Evolutionary conservation across 2,888 invertebrate genomes (phyloP).

Genomic region (Halocaridina rubra): DNA sequence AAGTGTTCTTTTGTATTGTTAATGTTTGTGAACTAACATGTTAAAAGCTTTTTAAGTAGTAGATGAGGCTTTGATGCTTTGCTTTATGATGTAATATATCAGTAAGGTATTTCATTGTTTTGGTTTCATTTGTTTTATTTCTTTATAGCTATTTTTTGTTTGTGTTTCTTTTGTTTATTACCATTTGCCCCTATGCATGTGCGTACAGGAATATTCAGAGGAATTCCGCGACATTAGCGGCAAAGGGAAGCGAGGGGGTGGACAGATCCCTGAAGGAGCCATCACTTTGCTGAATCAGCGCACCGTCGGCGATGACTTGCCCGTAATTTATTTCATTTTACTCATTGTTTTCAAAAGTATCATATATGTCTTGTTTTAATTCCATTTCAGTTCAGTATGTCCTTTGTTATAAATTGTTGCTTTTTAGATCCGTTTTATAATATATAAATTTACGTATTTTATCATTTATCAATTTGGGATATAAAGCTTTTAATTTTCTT

Average conservation of each 20-base stretch:
- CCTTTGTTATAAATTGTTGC: too few relatives aligned
- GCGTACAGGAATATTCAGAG: slow-evolving; percentile 89
- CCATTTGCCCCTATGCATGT: slow-evolving; percentile 36
- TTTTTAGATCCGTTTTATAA: too few relatives aligned
- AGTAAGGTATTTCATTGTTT: neutral
- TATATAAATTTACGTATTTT: too few relatives aligned
- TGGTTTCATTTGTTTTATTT: neutral
- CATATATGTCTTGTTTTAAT: too few relatives aligned
- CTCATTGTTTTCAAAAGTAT: too few relatives aligned
- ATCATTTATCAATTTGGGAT: too few relatives aligned
- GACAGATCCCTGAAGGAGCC: slow-evolving; percentile 89
- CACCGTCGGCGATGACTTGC: slow-evolving; percentile 94
- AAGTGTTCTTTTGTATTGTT: neutral
- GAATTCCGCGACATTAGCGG: slow-evolving; percentile 90
- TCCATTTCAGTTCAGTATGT: too few relatives aligned
- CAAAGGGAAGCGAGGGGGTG: slow-evolving; percentile 82
- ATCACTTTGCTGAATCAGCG: slow-evolving; percentile 96
- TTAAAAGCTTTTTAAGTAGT: slow-evolving; percentile 44
- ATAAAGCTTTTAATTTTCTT: too few relatives aligned
- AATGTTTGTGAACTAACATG: slow-evolving; percentile 34
- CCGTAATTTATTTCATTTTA: slow-evolving; percentile 72
- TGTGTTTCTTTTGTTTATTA: slow-evolving; percentile 38
- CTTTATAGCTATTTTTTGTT: slow-evolving; percentile 35
- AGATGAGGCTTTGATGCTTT: slow-evolving; percentile 37
- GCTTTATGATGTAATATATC: slow-evolving; percentile 16